phyloP scores from a whole-genome alignment of 2,113 vertebrate species.

The Pseudonaja textilis region DNA sequence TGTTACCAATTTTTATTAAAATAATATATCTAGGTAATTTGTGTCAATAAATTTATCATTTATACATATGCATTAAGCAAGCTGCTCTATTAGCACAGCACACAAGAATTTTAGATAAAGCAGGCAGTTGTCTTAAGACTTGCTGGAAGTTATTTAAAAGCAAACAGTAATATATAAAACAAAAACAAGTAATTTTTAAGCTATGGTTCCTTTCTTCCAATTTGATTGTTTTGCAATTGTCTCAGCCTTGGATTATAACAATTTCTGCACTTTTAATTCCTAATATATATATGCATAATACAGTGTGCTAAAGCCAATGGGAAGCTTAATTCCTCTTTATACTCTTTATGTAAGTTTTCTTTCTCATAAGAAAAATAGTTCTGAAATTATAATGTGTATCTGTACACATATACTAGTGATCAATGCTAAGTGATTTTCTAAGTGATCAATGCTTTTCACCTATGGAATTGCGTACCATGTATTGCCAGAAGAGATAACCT shows the following conservation, averaged over 20 bases:
- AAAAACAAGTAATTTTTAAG: background rate
- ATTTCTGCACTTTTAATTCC: background rate
- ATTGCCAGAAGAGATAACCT: constrained; percentile 88
- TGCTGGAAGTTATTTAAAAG: background rate
- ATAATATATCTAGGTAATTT: background rate
- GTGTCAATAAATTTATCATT: background rate
- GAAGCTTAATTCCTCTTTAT: background rate
- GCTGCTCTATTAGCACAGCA: too few species aligned
- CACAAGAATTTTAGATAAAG: background rate
- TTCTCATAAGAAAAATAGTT: background rate
- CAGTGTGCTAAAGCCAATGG: background rate
- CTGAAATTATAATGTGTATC: background rate
- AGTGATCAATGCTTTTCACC: background rate
- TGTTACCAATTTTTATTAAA: background rate
- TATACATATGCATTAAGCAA: too few species aligned
- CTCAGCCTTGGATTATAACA: background rate
- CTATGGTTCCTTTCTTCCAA: background rate
- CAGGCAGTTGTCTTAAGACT: background rate
- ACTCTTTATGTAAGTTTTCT: background rate
- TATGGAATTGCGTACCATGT: constrained; percentile 74
- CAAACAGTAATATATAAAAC: background rate
- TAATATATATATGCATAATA: background rate
- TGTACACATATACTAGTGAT: background rate
- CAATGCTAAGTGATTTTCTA: background rate
- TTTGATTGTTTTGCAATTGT: background rate